Percentiles rank a stretch among this genome's conserved stretches.
Conservation (phyloP, 2,113 vertebrate species). For the Neodontobutis hainanensis region DNA sequence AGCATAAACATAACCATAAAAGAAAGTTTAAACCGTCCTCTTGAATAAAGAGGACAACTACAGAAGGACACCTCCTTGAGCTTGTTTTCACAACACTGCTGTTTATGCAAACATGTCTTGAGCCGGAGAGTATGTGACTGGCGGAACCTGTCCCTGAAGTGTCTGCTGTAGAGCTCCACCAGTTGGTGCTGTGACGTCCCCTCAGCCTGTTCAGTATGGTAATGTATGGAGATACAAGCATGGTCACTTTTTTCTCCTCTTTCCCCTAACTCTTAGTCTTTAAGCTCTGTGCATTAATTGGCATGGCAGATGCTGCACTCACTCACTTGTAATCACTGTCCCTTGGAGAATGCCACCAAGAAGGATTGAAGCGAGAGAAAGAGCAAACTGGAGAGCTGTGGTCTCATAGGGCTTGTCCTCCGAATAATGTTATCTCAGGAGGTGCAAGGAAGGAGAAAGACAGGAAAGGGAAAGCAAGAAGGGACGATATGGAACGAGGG, state of each 20-base stretch:
- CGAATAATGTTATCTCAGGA: constrained; percentile 58
- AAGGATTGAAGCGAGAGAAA: constrained; percentile 44
- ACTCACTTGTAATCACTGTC: constrained; percentile 74
- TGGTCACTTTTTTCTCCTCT: constrained; percentile 33
- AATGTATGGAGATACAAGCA: constrained; percentile 71
- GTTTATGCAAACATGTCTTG: constrained; percentile 61
- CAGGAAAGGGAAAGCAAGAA: constrained; percentile 20
- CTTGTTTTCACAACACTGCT: constrained; percentile 31
- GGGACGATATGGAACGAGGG: constrained; percentile 31
- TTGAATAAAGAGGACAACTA: constrained; percentile 52
- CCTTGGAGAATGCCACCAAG: constrained; percentile 61
- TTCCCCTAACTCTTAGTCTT: constrained; percentile 45
- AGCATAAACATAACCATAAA: background rate
- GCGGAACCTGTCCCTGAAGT: constrained; percentile 59
- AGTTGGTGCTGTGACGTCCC: constrained; percentile 42
- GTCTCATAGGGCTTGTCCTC: constrained; percentile 52
- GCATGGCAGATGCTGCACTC: constrained; percentile 61
- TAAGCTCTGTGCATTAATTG: constrained; percentile 72
- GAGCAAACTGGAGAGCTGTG: constrained; percentile 34
- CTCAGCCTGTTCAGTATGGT: constrained; percentile 73
- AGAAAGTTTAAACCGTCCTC: constrained; percentile 10
- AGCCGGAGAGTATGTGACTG: constrained; percentile 35
- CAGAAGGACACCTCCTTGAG: constrained; percentile 46
- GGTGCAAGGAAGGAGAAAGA: constrained; percentile 38
- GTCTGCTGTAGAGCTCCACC: constrained; percentile 59